Conservation (phyloP, 2,113 vertebrate species). For the Gymnarchus niloticus region DNA sequence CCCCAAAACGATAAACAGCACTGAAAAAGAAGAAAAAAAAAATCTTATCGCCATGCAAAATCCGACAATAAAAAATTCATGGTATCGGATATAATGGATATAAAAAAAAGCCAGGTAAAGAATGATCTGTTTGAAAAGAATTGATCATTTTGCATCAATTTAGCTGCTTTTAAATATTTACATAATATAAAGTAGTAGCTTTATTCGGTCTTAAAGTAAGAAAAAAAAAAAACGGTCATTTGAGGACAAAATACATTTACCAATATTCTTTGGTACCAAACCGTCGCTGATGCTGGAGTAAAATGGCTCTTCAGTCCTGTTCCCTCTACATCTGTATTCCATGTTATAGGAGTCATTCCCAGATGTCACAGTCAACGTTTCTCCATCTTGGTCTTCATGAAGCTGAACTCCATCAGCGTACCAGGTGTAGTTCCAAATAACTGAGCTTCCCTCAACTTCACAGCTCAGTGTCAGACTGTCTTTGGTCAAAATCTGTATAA, state of each 20-base stretch:
- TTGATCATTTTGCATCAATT: too few species aligned
- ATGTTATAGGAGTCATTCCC: not conserved
- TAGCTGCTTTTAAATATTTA: too few species aligned
- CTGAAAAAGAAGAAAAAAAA: not conserved
- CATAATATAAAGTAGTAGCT: too few species aligned
- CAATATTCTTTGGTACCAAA: not conserved
- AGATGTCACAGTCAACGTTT: not conserved
- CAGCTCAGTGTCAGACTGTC: conserved; percentile 53
- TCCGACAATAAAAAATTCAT: not conserved
- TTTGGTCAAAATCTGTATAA: conserved; percentile 55
- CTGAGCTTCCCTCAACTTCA: conserved; percentile 23
- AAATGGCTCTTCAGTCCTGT: not conserved
- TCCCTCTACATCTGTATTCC: conserved; percentile 2
- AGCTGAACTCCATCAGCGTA: conserved; percentile 28
- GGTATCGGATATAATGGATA: too few species aligned
- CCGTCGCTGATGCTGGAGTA: not conserved
- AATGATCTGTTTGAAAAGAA: too few species aligned
- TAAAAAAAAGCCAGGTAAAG: too few species aligned
- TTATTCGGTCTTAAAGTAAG: too few species aligned
- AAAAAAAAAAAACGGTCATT: too few species aligned
- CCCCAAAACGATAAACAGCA: not conserved
- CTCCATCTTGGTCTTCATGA: not conserved
- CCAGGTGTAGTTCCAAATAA: conserved; percentile 57
- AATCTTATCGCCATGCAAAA: too few species aligned
- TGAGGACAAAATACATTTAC: not conserved